Evolutionary conservation across 2,797 vertebrate species (phyloP).

Genomic region (Salmo trutta): DNA sequence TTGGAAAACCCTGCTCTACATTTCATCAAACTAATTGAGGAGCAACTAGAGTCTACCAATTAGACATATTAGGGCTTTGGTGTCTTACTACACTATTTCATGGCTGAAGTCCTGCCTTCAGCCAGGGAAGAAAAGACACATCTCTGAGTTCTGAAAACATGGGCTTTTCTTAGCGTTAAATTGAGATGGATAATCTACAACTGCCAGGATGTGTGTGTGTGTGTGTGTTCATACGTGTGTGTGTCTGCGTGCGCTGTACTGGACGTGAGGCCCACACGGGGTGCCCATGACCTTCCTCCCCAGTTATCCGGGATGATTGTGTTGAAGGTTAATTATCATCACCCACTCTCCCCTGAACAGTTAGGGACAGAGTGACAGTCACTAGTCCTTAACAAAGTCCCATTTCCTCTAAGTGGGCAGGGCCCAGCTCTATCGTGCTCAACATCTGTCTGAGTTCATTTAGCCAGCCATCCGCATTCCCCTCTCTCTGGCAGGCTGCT

Average conservation of each 20-base stretch:
- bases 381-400: slow-evolving; percentile 56
- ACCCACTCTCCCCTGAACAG: slow-evolving; percentile 45
- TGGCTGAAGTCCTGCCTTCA: no score
- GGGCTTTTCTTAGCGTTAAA: no score
- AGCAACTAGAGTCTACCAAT: background rate
- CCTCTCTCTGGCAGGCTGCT: slow-evolving; percentile 10
- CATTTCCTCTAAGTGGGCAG: slow-evolving; percentile 31
- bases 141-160: no score
- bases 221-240: background rate
- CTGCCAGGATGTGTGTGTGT: background rate
- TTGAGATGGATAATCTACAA: background rate
- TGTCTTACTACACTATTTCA: no score
- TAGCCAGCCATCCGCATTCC: slow-evolving; percentile 15
- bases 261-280: background rate
- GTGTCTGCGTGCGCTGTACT: background rate
- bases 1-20: background rate
- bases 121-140: no score
- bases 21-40: background rate
- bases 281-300: slow-evolving; percentile 35
- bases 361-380: slow-evolving; percentile 49
- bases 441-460: slow-evolving; percentile 46
- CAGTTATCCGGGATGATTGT: slow-evolving; percentile 42
- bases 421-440: slow-evolving; percentile 25
- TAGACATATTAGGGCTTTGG: background rate
- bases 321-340: slow-evolving; percentile 70